Conservation (phyloP, 2,888 invertebrate species). For the Plutella xylostella region DNA sequence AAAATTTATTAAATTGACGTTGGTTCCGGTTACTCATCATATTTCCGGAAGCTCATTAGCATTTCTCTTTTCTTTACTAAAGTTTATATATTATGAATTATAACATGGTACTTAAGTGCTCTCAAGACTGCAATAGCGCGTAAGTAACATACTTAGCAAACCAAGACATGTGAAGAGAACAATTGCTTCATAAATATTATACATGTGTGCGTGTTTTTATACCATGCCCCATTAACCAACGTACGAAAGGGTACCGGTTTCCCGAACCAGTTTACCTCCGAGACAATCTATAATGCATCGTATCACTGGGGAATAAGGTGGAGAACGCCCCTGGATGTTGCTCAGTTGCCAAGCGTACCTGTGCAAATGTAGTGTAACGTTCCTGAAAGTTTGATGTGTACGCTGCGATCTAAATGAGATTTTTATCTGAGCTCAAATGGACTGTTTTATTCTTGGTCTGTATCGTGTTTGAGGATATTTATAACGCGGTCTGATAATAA, state of each 20-base stretch:
- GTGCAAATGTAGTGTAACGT: slow-evolving; percentile 3
- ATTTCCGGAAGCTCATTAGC: not conserved
- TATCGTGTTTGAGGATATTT: too few relatives aligned
- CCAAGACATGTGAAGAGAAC: not conserved
- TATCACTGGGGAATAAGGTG: not conserved
- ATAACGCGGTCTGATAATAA: too few relatives aligned
- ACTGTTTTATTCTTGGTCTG: too few relatives aligned
- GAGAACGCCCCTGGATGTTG: not conserved
- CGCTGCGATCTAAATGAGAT: not conserved
- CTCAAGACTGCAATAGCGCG: not conserved
- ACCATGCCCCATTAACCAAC: slow-evolving; percentile 4
- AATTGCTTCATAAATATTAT: not conserved
- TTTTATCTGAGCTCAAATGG: too few relatives aligned
- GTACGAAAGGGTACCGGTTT: slow-evolving; percentile 4
- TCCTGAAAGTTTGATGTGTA: slow-evolving; percentile 4
- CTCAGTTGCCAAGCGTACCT: too few relatives aligned
- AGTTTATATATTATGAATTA: not conserved
- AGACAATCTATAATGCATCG: not conserved
- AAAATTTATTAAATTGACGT: too few relatives aligned
- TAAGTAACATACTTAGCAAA: not conserved
- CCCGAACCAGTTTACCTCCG: not conserved
- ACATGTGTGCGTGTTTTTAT: slow-evolving; percentile 2
- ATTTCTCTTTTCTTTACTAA: not conserved
- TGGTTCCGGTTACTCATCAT: too few relatives aligned
- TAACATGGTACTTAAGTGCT: not conserved